These are phyloP conservation scores for Leucania comma DNA, from an alignment of 2,888 invertebrate species.

Conservation along the genomic window DNA sequence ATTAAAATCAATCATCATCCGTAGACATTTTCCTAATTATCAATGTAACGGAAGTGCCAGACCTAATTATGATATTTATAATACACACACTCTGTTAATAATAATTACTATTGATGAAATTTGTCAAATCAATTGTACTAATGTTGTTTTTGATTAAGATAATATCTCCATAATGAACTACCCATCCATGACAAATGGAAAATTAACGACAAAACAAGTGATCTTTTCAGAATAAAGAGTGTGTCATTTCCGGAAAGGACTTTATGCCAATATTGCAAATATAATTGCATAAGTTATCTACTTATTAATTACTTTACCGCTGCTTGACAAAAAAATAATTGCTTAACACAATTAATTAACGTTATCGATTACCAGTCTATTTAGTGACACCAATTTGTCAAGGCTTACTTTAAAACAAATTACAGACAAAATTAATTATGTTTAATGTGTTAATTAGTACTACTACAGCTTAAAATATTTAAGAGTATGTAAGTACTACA, in stretches of 20 bases:
- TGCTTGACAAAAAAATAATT: conserved; percentile 22
- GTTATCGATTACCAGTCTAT: conserved; percentile 36
- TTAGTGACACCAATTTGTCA: conserved; percentile 25
- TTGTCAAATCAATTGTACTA: not conserved
- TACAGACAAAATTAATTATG: conserved; percentile 5
- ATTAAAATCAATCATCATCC: conserved; percentile 1
- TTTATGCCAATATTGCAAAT: conserved; percentile 13
- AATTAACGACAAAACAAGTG: not conserved
- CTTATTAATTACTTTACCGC: conserved; percentile 12
- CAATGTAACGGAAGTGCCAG: not conserved
- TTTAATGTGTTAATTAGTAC: conserved; percentile 33
- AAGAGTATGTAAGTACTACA: not conserved
- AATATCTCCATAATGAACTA: not conserved
- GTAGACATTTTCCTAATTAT: not conserved
- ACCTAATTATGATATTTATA: not conserved
- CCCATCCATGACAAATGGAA: conserved; percentile 5
- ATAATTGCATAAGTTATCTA: conserved; percentile 26
- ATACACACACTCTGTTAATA: not conserved
- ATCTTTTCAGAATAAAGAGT: conserved; percentile 15
- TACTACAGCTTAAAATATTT: conserved; percentile 9
- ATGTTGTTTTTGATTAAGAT: conserved; percentile 4
- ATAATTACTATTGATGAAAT: not conserved
- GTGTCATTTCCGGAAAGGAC: conserved; percentile 31
- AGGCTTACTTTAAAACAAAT: conserved; percentile 30
- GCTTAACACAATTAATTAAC: conserved; percentile 37